phyloP scores from a whole-genome alignment of 2,113 vertebrate genomes.

The Plotosus lineatus region DNA sequence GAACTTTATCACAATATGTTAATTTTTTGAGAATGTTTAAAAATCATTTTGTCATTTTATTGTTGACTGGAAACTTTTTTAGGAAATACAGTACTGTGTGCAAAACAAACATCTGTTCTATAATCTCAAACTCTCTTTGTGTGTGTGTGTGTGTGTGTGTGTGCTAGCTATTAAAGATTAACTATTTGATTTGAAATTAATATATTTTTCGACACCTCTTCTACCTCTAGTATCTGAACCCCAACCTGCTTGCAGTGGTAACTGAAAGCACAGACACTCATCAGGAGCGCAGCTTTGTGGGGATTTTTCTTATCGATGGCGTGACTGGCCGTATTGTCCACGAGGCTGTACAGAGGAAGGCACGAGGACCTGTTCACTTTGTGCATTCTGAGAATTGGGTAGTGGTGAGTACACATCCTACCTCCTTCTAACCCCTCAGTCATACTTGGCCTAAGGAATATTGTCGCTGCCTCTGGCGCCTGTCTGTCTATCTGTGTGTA shows the following conservation, averaged over 20 bases:
- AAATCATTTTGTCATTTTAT: neutral
- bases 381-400: conserved; percentile 99
- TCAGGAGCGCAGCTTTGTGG: conserved; percentile 90
- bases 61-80: neutral
- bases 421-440: too few relatives aligned
- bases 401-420: conserved; percentile 78
- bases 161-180: neutral
- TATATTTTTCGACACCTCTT: neutral
- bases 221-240: conserved; percentile 86
- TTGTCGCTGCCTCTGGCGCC: too few relatives aligned
- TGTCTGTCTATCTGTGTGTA: too few relatives aligned
- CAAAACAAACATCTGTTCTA: too few relatives aligned
- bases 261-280: conserved; percentile 89
- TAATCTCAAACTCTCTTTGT: neutral
- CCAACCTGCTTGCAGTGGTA: conserved; percentile 91
- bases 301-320: conserved; percentile 87
- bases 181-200: neutral
- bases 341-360: conserved; percentile 89
- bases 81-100: neutral
- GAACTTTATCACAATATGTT: too few relatives aligned
- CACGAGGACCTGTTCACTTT: conserved; percentile 87
- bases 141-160: neutral
- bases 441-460: too few relatives aligned
- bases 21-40: too few relatives aligned
- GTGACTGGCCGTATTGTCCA: conserved; percentile 95